phyloP scores from a whole-genome alignment of 2,888 invertebrate genomes.

The Pinctada fucata region DNA sequence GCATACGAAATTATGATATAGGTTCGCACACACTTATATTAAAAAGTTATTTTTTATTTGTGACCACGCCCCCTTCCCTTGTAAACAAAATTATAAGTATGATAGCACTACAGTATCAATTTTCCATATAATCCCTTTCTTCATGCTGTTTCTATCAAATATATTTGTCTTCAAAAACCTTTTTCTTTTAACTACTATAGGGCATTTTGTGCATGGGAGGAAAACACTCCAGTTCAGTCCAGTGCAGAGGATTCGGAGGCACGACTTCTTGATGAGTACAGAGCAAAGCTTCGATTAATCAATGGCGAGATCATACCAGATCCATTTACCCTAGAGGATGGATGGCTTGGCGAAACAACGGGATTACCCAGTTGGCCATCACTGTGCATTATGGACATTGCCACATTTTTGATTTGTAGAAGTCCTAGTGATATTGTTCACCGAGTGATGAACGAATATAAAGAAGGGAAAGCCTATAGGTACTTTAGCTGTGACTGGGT shows the following conservation, averaged over 20 bases:
- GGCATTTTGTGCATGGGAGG: slow-evolving; percentile 14
- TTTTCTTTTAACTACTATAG: not conserved
- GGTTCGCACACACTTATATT: too few species aligned
- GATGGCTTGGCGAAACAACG: not conserved
- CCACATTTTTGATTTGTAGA: slow-evolving; percentile 20
- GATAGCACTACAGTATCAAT: too few species aligned
- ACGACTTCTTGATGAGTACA: slow-evolving; percentile 11
- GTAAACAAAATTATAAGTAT: too few species aligned
- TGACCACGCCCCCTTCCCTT: too few species aligned
- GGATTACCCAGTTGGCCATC: slow-evolving; percentile 12
- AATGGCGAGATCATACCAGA: slow-evolving; percentile 6
- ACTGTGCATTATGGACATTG: slow-evolving; percentile 22
- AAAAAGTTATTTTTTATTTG: too few species aligned
- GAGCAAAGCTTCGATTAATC: slow-evolving; percentile 3
- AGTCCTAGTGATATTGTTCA: slow-evolving; percentile 28
- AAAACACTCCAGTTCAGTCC: slow-evolving; percentile 19
- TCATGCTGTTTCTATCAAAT: too few species aligned
- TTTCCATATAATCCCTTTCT: too few species aligned
- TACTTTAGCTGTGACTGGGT: slow-evolving; percentile 20
- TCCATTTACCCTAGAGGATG: slow-evolving; percentile 12
- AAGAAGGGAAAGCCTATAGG: slow-evolving; percentile 20
- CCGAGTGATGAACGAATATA: slow-evolving; percentile 20
- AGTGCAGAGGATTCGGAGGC: not conserved
- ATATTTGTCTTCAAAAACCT: not conserved
- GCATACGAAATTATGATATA: too few species aligned